Base-by-base conservation (phyloP, 2,113 vertebrate species). In the Malurus alboscapulatus region DNA sequence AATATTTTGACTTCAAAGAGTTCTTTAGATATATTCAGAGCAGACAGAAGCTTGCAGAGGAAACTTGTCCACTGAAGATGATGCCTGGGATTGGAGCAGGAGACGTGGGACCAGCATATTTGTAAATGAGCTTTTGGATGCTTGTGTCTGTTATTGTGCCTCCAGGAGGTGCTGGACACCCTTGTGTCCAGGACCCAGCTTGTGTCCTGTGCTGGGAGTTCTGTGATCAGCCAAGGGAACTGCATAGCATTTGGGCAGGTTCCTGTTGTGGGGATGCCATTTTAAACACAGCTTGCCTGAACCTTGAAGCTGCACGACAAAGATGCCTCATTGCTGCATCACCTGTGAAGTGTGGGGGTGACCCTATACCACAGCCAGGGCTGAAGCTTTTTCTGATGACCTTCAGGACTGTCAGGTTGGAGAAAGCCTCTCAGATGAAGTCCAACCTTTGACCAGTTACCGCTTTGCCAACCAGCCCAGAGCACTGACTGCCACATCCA, bases 1-100 rank as follows among this genome's bases (percentile, higher is more conserved):
- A 91, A 51, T 93, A 92, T 94, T 95, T 95, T 90, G 57, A 84
- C 93, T 93, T 94, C 84, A 91, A 80, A 96, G 91, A 51, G 36
- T 92, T 93, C 92, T 69, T 89, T 30, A 51, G 79, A 54, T 95
- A 57, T 10, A 58, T 74, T 87, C 63, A 42, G 85, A 90, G 69
- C 83, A 92, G 73, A 32, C 53, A 68, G 88, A 90, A 92, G 47
- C 65, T 85, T 15, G 59, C 74, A 47, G 81, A 82, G 66, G 88
- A 42, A 83, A 6, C 81, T 59, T 61, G 81, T 59, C 92, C 81
- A 16, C 67, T 83, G 71, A 25, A 77, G 71, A n/a, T 2, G 40
- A 27, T 36, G 74, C 22, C 44, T n/a, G 67, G 67, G 32, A 1
- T 14, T 53, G 94, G 81, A 79, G 62, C 53, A 74, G 92, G 80